These are phyloP conservation scores for Trichacis sp. DNA, from an alignment of 2,888 invertebrate genomes.

Conservation along the genomic window DNA sequence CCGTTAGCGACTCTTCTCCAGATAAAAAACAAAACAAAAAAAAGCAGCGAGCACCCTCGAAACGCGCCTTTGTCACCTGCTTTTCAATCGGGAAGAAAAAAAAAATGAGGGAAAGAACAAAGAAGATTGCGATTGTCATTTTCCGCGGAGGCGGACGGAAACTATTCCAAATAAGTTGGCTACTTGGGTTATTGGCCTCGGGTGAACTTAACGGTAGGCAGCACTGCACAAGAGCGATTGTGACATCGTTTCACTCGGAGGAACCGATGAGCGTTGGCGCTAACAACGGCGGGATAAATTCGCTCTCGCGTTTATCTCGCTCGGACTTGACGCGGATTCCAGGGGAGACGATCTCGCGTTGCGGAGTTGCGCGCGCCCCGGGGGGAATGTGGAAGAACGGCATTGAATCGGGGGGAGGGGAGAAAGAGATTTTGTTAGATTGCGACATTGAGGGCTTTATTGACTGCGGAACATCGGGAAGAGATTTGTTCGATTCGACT, in stretches of 20 bases:
- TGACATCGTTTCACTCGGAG: conserved; percentile 49
- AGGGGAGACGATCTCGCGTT: not conserved
- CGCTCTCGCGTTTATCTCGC: not conserved
- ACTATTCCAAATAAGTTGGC: conserved; percentile 64
- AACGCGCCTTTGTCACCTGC: not conserved
- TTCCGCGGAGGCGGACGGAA: conserved; percentile 50
- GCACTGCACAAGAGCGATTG: conserved; percentile 51
- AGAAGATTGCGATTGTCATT: too few relatives aligned
- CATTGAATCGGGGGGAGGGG: too few relatives aligned
- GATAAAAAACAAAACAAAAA: not conserved
- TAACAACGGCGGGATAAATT: not conserved
- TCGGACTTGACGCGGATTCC: not conserved
- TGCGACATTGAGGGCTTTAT: too few relatives aligned
- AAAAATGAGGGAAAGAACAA: too few relatives aligned
- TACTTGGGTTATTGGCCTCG: conserved; percentile 65
- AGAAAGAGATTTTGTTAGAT: too few relatives aligned
- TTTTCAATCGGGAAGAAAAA: not conserved
- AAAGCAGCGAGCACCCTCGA: not conserved
- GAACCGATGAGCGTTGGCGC: not conserved
- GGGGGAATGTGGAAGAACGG: too few relatives aligned
- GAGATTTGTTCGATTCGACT: too few relatives aligned
- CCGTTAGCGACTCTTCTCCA: not conserved
- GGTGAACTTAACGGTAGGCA: conserved; percentile 64
- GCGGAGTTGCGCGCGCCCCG: too few relatives aligned
- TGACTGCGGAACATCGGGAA: too few relatives aligned